Evolutionary conservation across 2,113 vertebrate species (phyloP).

Genomic region (Parus major): DNA sequence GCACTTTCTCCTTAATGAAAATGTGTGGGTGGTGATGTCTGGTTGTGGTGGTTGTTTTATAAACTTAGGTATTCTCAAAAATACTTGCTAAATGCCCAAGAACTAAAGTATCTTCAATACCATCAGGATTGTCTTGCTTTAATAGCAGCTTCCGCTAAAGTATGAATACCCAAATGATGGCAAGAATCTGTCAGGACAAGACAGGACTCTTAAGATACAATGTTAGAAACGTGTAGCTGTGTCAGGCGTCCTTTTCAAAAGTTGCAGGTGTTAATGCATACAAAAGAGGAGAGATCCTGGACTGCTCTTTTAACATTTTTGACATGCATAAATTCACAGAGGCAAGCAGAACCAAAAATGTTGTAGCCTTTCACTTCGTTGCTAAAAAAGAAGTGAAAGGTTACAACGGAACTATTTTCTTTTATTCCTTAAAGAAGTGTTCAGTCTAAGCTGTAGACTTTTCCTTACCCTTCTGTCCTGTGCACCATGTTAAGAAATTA

Average conservation of each 20-base stretch:
- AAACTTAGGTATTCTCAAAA: not conserved
- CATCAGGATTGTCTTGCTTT: not conserved
- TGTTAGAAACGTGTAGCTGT: fast-evolving
- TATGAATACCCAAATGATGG: not conserved
- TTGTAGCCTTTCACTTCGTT: not conserved
- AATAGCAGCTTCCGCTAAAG: not conserved
- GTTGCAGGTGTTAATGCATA: not conserved
- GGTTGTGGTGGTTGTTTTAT: not conserved
- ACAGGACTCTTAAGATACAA: not conserved
- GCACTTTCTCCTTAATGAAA: not conserved
- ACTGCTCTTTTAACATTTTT: not conserved
- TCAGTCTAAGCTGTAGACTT: not conserved
- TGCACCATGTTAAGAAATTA: not conserved
- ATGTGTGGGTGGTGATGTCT: not conserved
- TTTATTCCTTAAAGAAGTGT: not conserved
- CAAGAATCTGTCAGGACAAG: not conserved
- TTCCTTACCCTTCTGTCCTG: not conserved
- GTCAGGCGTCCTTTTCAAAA: not conserved
- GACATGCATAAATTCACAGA: not conserved
- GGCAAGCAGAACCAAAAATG: not conserved
- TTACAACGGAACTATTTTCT: not conserved
- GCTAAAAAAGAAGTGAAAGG: not conserved
- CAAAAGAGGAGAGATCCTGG: not conserved
- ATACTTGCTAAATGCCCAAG: not conserved
- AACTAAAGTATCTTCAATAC: not conserved